Evolutionary conservation across 2,113 vertebrate genomes (phyloP), one percentile per base, ranked within the genome.

Genomic region (Polyodon spathula): DNA sequence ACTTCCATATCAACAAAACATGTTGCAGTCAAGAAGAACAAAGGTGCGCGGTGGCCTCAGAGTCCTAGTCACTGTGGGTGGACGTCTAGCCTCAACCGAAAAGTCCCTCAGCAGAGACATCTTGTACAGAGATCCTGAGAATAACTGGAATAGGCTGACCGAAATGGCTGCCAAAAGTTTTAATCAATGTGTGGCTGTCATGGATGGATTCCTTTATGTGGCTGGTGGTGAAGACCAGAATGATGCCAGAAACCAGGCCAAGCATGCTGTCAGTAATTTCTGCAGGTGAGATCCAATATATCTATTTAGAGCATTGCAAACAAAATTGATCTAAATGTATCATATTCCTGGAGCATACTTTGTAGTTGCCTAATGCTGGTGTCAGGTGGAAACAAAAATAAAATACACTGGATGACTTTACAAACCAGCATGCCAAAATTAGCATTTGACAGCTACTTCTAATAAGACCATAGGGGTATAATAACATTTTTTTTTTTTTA

Each of bases 191-290:
- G 92, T 97, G 58, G 92, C 92, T 0, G 88, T 99, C 61, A 81
- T 99, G 89, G 96, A 99, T 58, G 93, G 95, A 67, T 99, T 99
- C 81, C 86, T 99, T 4, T 99, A 99, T 8, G 93, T 97, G 58
- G 94, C 95, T 2, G 96, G 96, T 63, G 96, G 95, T 17, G 96
- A 99, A 88, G 96, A 99, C 78, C 96, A 99, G 90, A 99, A 99
- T 42, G 96, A 99, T 73, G 95, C 95, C 59, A 91, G 96, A 70
- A 99, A 99, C 77, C 96, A 99, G 82, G 96, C 96, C 54, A 99
- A 99, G 76, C 95, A 99, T 60, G 96, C 95, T 8, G 95, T 99
- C 67, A 94, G 93, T 88, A 99, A 94, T 76, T 97, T 99, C 83
- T 95, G 93, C 95, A 98, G 96, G 95, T 98, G 90, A 68, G 66